Conservation (phyloP, 2,888 invertebrate species). For the Euzophera pinguis region DNA sequence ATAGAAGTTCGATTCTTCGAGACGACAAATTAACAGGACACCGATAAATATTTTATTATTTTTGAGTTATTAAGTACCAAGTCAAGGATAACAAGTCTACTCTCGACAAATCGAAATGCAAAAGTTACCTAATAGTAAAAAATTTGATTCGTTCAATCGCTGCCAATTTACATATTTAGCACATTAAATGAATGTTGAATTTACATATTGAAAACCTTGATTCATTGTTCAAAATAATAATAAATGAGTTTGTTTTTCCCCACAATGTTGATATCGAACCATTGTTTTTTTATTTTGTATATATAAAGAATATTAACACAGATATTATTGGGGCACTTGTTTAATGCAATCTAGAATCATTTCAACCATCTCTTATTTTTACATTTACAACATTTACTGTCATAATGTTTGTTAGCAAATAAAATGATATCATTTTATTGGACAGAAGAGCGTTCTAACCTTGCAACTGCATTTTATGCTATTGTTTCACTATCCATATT, state of each 20-base stretch:
- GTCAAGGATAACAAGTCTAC: background rate
- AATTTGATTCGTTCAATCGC: background rate
- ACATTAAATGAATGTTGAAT: background rate
- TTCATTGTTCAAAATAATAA: background rate
- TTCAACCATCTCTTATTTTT: too few relatives aligned
- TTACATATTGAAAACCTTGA: background rate
- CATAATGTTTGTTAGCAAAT: too few relatives aligned
- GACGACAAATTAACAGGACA: background rate
- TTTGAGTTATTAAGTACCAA: background rate
- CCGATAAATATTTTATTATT: background rate
- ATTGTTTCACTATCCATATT: background rate
- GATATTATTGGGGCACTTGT: too few relatives aligned
- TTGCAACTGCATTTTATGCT: background rate
- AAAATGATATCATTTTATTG: too few relatives aligned
- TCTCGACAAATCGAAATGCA: background rate
- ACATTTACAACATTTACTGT: too few relatives aligned
- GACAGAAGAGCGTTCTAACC: too few relatives aligned
- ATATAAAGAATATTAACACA: too few relatives aligned
- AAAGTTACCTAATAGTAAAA: background rate
- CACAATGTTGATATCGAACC: too few relatives aligned
- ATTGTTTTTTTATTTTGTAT: too few relatives aligned
- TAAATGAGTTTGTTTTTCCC: too few relatives aligned
- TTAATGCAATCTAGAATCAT: too few relatives aligned
- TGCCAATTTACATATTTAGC: constrained; percentile 1
- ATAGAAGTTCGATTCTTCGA: background rate